Percentiles rank a stretch among this genome's conserved stretches.
These are phyloP conservation scores for Alaudala cheleensis DNA, from an alignment of 2,113 vertebrate species.

Conservation along the genomic window DNA sequence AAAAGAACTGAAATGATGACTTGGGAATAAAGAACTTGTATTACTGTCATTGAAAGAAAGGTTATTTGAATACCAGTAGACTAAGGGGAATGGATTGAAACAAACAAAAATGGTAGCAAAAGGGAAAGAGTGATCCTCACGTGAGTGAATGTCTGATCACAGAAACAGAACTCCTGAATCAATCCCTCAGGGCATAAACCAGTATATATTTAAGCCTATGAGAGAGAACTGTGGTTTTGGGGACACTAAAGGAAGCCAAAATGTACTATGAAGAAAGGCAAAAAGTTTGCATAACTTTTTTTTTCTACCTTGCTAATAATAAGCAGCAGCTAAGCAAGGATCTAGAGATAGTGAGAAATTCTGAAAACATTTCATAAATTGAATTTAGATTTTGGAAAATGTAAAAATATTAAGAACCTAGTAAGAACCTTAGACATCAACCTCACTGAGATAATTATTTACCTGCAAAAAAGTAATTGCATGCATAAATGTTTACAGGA, in stretches of 20 bases:
- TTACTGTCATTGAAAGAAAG: slow-evolving; percentile 35
- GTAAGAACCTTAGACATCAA: neutral
- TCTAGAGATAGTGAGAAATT: neutral
- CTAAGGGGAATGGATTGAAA: neutral
- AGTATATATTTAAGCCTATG: neutral
- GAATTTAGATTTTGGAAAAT: neutral
- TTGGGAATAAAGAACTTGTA: slow-evolving; percentile 24
- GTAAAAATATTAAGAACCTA: neutral
- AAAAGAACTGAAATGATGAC: neutral
- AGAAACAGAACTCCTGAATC: neutral
- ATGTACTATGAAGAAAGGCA: neutral
- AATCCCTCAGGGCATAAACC: neutral
- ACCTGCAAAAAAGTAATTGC: neutral
- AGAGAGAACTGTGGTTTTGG: neutral
- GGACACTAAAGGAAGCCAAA: neutral
- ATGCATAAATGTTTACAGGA: neutral
- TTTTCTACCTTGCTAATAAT: neutral
- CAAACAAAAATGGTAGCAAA: slow-evolving; percentile 25
- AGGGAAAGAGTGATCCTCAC: neutral
- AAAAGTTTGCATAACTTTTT: neutral
- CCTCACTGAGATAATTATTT: neutral
- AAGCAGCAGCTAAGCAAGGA: neutral
- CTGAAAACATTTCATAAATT: neutral
- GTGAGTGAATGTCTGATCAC: neutral
- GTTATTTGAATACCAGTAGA: slow-evolving; percentile 37